Evolutionary conservation across 2,888 invertebrate genomes (phyloP), one percentile per base, ranked within the genome.

Genomic region (Catocala nupta): DNA sequence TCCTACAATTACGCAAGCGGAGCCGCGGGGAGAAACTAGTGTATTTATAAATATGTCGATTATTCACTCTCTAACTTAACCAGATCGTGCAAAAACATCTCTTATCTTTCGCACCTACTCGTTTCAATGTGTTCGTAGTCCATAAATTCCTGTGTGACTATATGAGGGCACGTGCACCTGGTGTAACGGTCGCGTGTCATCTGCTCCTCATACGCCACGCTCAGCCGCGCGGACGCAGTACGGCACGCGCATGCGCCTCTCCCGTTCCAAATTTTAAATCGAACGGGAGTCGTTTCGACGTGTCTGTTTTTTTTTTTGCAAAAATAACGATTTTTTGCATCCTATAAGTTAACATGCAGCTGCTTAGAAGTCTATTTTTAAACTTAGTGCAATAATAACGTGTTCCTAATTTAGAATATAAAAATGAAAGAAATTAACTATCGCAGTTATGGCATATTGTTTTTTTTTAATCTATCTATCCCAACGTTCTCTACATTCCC

Each of bases 161-260:
- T 77, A 78, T 75, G 79, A 67, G 63, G 73, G 70, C 69, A 69
- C 67, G 78, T 88, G 92, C 94, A 93, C 89, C 94, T 93, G 94
- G 92, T 89, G 77, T 93, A 94, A 94, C 93, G 93, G 93, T 92
- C 93, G 90, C 89, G 91, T 93, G 93, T 93, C 93, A 92, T 93
- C 93, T 93, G 93, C 90, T 86, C 87, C 84, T 83, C 93, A 93
- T 93, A 93, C 89, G 90, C 86, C 90, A 93, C 91, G 92, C 83
- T 86, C 88, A 60, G 61, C 13, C 64, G 71, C 88, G 85, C 84
- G 85, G 90, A 63, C 88, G 86, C 85, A 85, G 91, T 91, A 88
- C 81, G 85, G 89, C 89, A 88, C 89, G 87, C 85, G 88, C 74
- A 58, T 67, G 66, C 88, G 86, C 85, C 55, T 66, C 64, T 65